Conservation (phyloP, 1,140 invertebrate genomes). For the Eupristina koningsbergeri region DNA sequence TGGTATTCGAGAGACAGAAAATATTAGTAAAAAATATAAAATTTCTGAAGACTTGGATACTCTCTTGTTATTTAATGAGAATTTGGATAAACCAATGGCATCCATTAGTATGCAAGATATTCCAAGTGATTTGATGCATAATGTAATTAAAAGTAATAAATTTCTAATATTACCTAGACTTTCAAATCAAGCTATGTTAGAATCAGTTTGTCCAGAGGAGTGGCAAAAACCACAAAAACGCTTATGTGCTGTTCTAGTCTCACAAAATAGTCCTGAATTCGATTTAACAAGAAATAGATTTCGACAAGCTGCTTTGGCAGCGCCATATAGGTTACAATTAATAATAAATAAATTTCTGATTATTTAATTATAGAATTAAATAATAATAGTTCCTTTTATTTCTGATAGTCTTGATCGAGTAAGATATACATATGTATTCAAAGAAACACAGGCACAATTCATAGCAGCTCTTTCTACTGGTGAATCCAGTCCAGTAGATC, state of each 20-base stretch:
- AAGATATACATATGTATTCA: constrained; percentile 89
- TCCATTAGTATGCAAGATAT: constrained; percentile 91
- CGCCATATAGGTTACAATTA: constrained; percentile 70
- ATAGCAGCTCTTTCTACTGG: constrained; percentile 82
- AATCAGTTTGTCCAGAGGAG: constrained; percentile 91
- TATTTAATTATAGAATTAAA: not conserved
- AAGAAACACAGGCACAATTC: constrained; percentile 87
- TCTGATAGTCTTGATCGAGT: constrained; percentile 79
- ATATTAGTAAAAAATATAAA: constrained; percentile 80
- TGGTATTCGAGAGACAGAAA: constrained; percentile 79
- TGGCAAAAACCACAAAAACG: constrained; percentile 86
- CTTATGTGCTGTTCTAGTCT: constrained; percentile 90
- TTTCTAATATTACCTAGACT: constrained; percentile 90
- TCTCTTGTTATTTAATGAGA: constrained; percentile 93
- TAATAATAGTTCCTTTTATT: constrained; percentile 17
- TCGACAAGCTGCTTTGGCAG: constrained; percentile 80
- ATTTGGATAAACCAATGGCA: constrained; percentile 84
- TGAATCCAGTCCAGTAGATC: constrained; percentile 75
- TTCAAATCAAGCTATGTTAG: constrained; percentile 88
- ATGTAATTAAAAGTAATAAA: constrained; percentile 91
- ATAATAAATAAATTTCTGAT: not conserved
- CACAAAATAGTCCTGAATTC: constrained; percentile 78
- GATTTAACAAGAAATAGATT: constrained; percentile 78
- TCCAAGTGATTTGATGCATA: constrained; percentile 87
- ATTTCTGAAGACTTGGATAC: constrained; percentile 86